Evolutionary conservation across 2,113 vertebrate genomes (phyloP).

Genomic region (Murina feae): DNA sequence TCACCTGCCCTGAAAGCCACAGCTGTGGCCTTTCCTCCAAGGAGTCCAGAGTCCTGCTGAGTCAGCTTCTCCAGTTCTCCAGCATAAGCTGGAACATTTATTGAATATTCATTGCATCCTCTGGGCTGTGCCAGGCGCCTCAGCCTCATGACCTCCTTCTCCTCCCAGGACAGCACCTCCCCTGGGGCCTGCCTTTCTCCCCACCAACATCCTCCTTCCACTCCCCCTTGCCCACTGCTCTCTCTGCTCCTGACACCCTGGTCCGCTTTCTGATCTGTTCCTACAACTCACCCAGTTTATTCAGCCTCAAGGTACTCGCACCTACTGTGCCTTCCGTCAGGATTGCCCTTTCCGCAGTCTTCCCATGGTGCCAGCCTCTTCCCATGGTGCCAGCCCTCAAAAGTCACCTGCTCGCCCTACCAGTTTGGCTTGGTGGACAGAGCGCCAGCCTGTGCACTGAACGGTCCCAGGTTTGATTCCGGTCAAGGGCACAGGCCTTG

Average conservation of each 20-base stretch:
- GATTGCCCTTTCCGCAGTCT: background rate
- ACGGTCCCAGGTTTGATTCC: too few species aligned
- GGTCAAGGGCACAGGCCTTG: too few species aligned
- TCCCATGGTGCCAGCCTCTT: background rate
- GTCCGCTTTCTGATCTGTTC: background rate
- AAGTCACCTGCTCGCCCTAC: background rate
- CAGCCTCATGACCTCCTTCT: background rate
- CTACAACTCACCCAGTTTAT: background rate
- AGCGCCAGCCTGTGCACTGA: too few species aligned
- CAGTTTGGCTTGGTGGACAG: too few species aligned
- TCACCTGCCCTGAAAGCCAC: background rate
- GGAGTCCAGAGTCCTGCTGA: background rate
- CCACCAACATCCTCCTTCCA: too few species aligned
- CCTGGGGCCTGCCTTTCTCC: background rate
- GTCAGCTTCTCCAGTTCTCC: background rate
- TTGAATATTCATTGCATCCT: background rate
- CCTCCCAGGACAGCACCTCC: background rate
- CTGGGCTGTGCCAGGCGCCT: background rate
- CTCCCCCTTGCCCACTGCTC: background rate
- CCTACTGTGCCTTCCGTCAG: background rate
- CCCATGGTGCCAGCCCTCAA: background rate
- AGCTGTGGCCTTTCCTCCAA: background rate
- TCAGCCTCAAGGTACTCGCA: background rate
- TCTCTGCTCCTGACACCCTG: background rate
- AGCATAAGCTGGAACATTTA: background rate